Percentiles rank a stretch among this genome's conserved stretches.
Conservation (phyloP, 1,140 invertebrate genomes). For the Nephotettix cincticeps region DNA sequence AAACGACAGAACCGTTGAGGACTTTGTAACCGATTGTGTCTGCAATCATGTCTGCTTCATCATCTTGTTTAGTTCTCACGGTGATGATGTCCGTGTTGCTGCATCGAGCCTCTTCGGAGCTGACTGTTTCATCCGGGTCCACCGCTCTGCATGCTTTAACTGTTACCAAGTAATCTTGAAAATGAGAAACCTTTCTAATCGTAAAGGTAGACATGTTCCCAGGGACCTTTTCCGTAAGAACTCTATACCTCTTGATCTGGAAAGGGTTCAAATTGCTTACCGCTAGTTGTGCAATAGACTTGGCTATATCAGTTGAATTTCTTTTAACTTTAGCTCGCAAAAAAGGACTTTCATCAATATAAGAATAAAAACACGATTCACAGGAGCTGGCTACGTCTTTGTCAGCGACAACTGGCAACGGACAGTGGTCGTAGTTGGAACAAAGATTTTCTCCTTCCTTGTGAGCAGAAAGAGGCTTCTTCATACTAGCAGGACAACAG, state of each 20-base stretch:
- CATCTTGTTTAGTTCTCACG: slow-evolving; percentile 31
- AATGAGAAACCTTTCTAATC: slow-evolving; percentile 66
- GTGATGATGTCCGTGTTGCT: slow-evolving; percentile 36
- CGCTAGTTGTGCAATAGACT: too few species aligned
- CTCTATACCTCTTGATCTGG: background rate
- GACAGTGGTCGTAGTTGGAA: background rate
- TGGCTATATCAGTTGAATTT: too few species aligned
- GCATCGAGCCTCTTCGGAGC: slow-evolving; percentile 25
- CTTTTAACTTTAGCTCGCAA: too few species aligned
- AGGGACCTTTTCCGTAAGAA: background rate
- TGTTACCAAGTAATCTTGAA: slow-evolving; percentile 65
- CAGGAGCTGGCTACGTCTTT: background rate
- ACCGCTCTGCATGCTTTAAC: slow-evolving; percentile 69
- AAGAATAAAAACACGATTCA: slow-evolving; percentile 16
- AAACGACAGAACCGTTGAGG: slow-evolving; percentile 34
- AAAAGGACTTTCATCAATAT: background rate
- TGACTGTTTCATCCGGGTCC: slow-evolving; percentile 39
- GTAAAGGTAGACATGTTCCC: slow-evolving; percentile 43
- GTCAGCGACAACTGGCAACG: background rate
- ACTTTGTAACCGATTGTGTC: background rate
- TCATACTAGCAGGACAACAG: slow-evolving; percentile 10
- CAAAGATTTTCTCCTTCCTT: slow-evolving; percentile 20
- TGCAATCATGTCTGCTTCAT: slow-evolving; percentile 35
- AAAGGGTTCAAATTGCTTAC: background rate
- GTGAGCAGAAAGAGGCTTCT: background rate